Percentiles rank a stretch among this genome's conserved stretches.
Evolutionary conservation across 2,888 invertebrate species (phyloP).

Genomic region (Rhamnusium bicolor): DNA sequence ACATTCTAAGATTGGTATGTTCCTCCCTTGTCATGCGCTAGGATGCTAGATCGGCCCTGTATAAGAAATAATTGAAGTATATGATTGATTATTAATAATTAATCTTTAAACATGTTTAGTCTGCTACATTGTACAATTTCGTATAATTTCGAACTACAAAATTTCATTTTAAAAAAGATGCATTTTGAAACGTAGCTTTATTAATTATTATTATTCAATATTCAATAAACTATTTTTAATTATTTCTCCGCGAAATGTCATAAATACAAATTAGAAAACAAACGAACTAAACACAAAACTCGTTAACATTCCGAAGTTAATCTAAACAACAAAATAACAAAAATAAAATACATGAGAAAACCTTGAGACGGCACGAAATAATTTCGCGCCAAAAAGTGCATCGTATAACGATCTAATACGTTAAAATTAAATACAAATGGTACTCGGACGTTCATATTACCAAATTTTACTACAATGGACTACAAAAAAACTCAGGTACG

Average conservation of each 20-base stretch:
- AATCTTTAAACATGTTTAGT: no score
- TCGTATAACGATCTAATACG: slow-evolving; percentile 28
- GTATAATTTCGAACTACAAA: no score
- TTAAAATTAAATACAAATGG: slow-evolving; percentile 21
- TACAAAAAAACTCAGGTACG: slow-evolving; percentile 43
- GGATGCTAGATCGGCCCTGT: no score
- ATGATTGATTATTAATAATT: no score
- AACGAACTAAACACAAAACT: slow-evolving; percentile 32
- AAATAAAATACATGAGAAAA: slow-evolving; percentile 29
- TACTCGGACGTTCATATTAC: slow-evolving; percentile 34
- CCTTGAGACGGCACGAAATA: slow-evolving; percentile 37
- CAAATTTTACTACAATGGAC: slow-evolving; percentile 40
- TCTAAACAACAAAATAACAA: slow-evolving; percentile 47
- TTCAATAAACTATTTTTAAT: slow-evolving; percentile 15
- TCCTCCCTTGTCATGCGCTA: no score
- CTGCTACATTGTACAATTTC: no score
- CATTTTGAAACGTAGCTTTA: not conserved
- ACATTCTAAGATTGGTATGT: no score
- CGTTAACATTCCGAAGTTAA: slow-evolving; percentile 45
- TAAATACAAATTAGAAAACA: slow-evolving; percentile 30
- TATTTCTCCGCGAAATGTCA: slow-evolving; percentile 31
- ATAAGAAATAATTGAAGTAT: no score
- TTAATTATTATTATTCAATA: not conserved
- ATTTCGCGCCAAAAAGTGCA: slow-evolving; percentile 36
- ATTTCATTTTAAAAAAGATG: not conserved